Base-by-base conservation (phyloP, 2,888 invertebrate species). In the Stegophylla sp. region DNA sequence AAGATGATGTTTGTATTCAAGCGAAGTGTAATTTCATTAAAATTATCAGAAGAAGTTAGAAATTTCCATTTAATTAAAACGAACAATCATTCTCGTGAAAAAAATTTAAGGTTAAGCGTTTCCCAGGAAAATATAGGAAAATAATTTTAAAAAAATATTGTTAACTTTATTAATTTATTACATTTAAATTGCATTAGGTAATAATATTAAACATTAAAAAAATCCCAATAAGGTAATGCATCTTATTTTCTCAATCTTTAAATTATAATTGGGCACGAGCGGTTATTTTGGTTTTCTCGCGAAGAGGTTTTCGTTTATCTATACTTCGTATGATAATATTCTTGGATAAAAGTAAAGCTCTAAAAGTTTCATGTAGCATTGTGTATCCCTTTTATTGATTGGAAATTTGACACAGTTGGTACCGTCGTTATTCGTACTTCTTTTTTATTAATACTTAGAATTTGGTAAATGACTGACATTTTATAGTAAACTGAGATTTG, bases 401-500 rank as follows among this genome's bases (percentile, higher is more conserved):
- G 26, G 56, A 59, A 59, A 59, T 59, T 26, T n/a, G 71, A 72
- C 34, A 45, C 67, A 48, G 17, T 26, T 67, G 26, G 13, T 67
- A 7, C 9, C 17, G 17, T 67, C 48, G 48, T 66, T 48, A 28
- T 69, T n/a, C 1, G 20, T 69, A 71, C 45, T 13, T 59, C 26
- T 34, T 69, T 69, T 69, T 53, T 34, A 34, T 53, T 20, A 53
- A 53, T 9, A 71, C 20, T 53, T 34, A 71, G 34, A 53, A 34
- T 41, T 71, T 71, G 34, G n/a, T 34, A 53, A 28, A 53, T 26
- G 34, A 34, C 34, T 17, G 53, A 28, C n/a, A 71, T 53, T 56
- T 4, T 28, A 41, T 20, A 41, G 53, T 56, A 56, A 72, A 72
- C 48, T 28, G 48, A 69, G 43, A 26, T 51, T 12, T n/a, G 28